A percentile compares a stretch with the other conserved stretches of the same genome.
Conservation (phyloP, 2,888 invertebrate species). For the Tubulanus polymorphus region DNA sequence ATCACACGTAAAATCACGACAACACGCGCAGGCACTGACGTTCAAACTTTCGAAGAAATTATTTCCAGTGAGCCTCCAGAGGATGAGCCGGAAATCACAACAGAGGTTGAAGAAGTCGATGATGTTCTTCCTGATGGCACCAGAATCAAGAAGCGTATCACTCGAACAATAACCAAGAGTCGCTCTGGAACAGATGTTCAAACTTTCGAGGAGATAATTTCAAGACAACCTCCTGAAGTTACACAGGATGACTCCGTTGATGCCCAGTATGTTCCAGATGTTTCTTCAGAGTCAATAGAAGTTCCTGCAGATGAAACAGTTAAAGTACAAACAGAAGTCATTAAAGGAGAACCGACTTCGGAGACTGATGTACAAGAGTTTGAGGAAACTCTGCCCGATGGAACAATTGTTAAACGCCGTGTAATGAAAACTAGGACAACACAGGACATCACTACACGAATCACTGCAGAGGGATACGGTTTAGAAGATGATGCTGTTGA, state of each 20-base stretch:
- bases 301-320: neutral
- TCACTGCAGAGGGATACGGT: slow-evolving; percentile 28
- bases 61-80: neutral
- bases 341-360: slow-evolving; percentile 24
- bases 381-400: slow-evolving; percentile 38
- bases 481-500: slow-evolving; percentile 17
- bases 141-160: neutral
- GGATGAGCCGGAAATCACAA: slow-evolving; percentile 58
- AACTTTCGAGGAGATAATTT: neutral
- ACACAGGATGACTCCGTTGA: too few relatives aligned
- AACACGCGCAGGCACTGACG: neutral
- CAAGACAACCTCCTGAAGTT: too few relatives aligned
- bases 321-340: neutral
- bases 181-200: neutral
- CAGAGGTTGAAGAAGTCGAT: slow-evolving; percentile 18
- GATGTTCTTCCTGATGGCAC: slow-evolving; percentile 41
- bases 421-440: slow-evolving; percentile 32
- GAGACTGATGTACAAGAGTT: slow-evolving; percentile 31
- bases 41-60: neutral
- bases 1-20: neutral
- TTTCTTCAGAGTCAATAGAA: too few relatives aligned
- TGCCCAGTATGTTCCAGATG: too few relatives aligned
- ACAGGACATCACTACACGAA: slow-evolving; percentile 28
- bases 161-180: neutral
- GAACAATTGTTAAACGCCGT: slow-evolving; percentile 31